These are phyloP conservation scores for Rhinella marina DNA, from an alignment of 2,797 vertebrate genomes.

Conservation along the genomic window DNA sequence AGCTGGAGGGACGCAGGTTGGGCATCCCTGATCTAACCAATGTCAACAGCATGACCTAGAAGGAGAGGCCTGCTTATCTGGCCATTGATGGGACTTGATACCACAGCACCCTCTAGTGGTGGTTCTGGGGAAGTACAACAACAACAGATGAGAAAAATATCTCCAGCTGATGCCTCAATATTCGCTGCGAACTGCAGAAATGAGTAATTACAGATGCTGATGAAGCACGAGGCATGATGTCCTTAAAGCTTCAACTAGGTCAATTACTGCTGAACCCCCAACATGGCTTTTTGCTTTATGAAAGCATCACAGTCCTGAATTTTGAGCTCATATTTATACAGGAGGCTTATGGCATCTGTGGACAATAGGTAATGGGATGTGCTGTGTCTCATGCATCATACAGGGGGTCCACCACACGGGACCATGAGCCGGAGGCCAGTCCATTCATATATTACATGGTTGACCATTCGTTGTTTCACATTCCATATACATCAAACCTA, in stretches of 20 bases:
- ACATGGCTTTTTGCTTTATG: not conserved
- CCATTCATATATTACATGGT: no score
- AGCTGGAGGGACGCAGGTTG: no score
- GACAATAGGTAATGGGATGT: not conserved
- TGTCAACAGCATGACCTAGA: slow-evolving; percentile 16
- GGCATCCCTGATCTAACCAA: no score
- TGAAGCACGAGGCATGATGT: not conserved
- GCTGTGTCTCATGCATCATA: no score
- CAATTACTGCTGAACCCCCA: not conserved
- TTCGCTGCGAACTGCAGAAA: not conserved
- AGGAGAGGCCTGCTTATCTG: not conserved
- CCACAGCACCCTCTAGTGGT: slow-evolving; percentile 47
- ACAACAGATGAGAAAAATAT: not conserved
- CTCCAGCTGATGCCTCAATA: not conserved
- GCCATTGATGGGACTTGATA: not conserved
- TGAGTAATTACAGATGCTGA: not conserved
- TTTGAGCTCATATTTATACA: no score
- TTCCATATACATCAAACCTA: no score
- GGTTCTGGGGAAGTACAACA: not conserved
- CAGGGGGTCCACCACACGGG: no score
- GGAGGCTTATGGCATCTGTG: not conserved
- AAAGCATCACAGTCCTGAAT: no score
- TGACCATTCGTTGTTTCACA: no score
- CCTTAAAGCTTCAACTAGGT: not conserved
- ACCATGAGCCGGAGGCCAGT: no score